Conservation (phyloP, 2,888 invertebrate genomes). For the Amiota minor region DNA sequence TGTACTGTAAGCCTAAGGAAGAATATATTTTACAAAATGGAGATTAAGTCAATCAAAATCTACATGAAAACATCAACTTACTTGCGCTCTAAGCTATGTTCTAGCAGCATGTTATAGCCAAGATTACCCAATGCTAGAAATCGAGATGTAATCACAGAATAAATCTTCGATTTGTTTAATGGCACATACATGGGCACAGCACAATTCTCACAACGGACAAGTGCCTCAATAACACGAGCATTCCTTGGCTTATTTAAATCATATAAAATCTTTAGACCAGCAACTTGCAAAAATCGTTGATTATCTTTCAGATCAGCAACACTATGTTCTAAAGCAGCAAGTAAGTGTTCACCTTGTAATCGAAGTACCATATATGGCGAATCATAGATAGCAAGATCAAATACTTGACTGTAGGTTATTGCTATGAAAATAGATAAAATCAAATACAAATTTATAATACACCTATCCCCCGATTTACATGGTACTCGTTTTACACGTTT, state of each 20-base stretch:
- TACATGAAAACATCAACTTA: conserved; percentile 40
- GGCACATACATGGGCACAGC: conserved; percentile 77
- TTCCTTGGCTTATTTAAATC: conserved; percentile 77
- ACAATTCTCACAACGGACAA: conserved; percentile 78
- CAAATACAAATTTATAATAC: too few relatives aligned
- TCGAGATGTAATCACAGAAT: conserved; percentile 77
- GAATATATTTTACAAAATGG: not conserved
- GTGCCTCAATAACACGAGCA: conserved; percentile 75
- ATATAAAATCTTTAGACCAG: conserved; percentile 74
- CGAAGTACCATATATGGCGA: conserved; percentile 35
- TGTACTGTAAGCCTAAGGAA: conserved; percentile 43
- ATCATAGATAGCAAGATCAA: conserved; percentile 35
- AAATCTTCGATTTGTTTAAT: conserved; percentile 75
- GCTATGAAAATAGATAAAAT: conserved; percentile 18
- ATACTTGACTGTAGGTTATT: conserved; percentile 38
- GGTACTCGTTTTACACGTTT: too few relatives aligned
- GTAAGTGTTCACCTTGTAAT: conserved; percentile 35
- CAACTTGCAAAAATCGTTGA: conserved; percentile 74
- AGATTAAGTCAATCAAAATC: too few relatives aligned
- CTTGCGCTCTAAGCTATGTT: conserved; percentile 55
- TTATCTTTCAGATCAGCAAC: conserved; percentile 31
- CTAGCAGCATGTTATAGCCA: conserved; percentile 75
- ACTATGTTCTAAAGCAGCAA: conserved; percentile 36
- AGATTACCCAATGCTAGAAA: conserved; percentile 81
- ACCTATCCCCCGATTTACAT: too few relatives aligned